Percentiles rank a stretch among this genome's conserved stretches.
phyloP scores from a whole-genome alignment of 2,113 vertebrate species.

The Neolamprologus longior region DNA sequence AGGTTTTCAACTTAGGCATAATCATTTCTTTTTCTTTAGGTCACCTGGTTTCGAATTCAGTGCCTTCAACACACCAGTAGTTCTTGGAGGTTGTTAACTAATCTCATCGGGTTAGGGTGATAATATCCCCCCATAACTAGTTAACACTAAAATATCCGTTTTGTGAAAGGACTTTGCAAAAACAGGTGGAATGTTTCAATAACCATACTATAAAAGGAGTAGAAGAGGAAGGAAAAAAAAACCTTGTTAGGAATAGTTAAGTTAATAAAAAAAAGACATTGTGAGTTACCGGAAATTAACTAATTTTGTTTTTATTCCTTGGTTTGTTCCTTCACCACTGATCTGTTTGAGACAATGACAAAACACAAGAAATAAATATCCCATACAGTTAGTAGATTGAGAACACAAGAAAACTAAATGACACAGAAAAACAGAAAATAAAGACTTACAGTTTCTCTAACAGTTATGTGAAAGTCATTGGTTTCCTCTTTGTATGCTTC shows the following conservation, averaged over 20 bases:
- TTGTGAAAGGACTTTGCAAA: not conserved
- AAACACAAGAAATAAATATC: not conserved
- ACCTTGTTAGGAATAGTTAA: not conserved
- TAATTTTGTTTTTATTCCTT: not conserved
- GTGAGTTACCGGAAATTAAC: not conserved
- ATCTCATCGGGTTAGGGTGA: not conserved
- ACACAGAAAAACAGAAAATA: not conserved
- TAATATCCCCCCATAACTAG: not conserved
- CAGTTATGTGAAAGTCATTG: fast-evolving
- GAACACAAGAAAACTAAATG: not conserved
- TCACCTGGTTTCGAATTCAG: not conserved
- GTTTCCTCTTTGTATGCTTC: fast-evolving
- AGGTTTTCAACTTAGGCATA: not conserved
- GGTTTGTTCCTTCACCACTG: not conserved
- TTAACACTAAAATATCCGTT: not conserved
- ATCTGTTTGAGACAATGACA: not conserved
- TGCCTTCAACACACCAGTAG: not conserved
- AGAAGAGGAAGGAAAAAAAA: not conserved
- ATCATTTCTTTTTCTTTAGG: not conserved
- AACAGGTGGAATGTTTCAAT: not conserved
- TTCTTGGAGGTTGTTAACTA: not conserved
- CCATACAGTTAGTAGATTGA: not conserved
- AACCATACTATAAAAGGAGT: not conserved
- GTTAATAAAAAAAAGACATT: not conserved
- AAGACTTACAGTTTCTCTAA: not conserved